A percentile compares a stretch with the other conserved stretches of the same genome.
These are phyloP conservation scores for Campopleginae sp. DNA, from an alignment of 2,888 invertebrate genomes.

Conservation along the genomic window DNA sequence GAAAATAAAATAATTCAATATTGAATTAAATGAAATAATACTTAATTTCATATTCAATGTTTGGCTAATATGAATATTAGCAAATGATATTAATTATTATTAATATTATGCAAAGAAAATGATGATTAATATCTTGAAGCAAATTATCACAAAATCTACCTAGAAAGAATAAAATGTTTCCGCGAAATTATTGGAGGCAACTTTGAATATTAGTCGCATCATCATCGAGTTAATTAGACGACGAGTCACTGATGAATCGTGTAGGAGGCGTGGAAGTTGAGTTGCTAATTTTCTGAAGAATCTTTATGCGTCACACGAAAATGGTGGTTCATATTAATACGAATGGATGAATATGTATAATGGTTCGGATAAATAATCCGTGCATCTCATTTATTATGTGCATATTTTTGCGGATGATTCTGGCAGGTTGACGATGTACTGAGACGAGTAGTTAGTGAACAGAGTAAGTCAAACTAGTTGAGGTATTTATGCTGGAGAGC, in stretches of 20 bases:
- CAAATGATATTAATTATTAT: too few relatives aligned
- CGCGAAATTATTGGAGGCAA: constrained; percentile 1
- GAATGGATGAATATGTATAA: constrained; percentile 3
- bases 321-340: constrained; percentile 23
- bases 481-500: constrained; percentile 24
- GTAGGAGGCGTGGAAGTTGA: constrained; percentile 27
- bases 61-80: too few relatives aligned
- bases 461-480: constrained; percentile 32
- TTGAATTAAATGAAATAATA: too few relatives aligned
- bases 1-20: too few relatives aligned
- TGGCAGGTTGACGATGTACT: constrained; percentile 34
- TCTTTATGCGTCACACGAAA: constrained; percentile 55
- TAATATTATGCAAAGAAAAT: neutral
- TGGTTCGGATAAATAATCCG: constrained; percentile 19
- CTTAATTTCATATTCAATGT: too few relatives aligned
- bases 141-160: neutral
- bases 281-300: constrained; percentile 52
- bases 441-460: constrained; percentile 41
- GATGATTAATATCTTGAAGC: neutral
- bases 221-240: constrained; percentile 30
- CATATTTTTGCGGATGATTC: constrained; percentile 47
- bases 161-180: neutral
- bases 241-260: constrained; percentile 55
- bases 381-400: constrained; percentile 45
- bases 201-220: neutral